Conservation (phyloP, 2,888 invertebrate species). For the Suillia variegata region DNA sequence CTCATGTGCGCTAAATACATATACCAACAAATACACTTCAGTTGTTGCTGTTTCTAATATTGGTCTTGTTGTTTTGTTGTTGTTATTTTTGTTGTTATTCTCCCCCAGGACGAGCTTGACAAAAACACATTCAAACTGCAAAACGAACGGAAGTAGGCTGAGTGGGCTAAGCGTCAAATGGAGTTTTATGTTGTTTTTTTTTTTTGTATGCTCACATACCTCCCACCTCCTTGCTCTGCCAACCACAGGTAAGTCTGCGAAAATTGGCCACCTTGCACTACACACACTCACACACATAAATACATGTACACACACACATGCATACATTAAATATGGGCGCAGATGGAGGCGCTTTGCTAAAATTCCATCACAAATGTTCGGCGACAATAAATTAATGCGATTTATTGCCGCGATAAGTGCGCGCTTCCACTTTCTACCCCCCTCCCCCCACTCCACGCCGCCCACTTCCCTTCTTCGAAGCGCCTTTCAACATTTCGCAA, state of each 20-base stretch:
- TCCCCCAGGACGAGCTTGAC: background rate
- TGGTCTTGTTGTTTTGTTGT: too few species aligned
- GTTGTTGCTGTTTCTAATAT: background rate
- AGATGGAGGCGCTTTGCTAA: conserved; percentile 8
- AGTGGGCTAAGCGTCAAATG: background rate
- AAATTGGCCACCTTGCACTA: too few species aligned
- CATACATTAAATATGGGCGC: conserved; percentile 11
- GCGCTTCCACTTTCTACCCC: conserved; percentile 19
- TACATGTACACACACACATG: too few species aligned
- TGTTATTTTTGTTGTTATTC: too few species aligned
- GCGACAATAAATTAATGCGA: conserved; percentile 58
- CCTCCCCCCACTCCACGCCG: too few species aligned
- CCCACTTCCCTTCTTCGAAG: too few species aligned
- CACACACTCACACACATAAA: too few species aligned
- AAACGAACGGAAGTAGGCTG: background rate
- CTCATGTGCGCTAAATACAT: too few species aligned
- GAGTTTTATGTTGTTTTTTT: conserved; percentile 3
- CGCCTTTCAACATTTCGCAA: background rate
- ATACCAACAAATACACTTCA: too few species aligned
- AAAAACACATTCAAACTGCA: background rate
- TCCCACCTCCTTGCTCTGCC: too few species aligned
- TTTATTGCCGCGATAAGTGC: conserved; percentile 56
- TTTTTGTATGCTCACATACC: too few species aligned
- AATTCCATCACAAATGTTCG: conserved; percentile 44
- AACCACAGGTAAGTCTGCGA: too few species aligned